Conservation (phyloP, 2,113 vertebrate species). For the Conger conger region DNA sequence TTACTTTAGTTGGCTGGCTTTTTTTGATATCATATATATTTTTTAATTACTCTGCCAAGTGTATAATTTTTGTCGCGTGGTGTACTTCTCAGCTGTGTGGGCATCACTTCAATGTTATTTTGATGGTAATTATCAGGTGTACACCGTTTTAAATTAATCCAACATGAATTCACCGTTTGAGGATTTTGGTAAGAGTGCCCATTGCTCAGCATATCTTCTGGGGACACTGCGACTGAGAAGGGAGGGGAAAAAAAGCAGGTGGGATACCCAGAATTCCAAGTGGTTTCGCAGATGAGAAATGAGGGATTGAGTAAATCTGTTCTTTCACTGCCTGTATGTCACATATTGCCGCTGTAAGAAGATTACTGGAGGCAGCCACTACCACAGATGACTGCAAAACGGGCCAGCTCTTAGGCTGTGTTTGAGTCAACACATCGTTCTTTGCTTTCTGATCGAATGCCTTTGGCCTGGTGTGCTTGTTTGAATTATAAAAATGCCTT, state of each 20-base stretch:
- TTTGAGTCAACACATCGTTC: background rate
- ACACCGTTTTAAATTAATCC: background rate
- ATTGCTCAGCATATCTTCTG: background rate
- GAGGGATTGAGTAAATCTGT: conserved; percentile 56
- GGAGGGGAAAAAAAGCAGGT: conserved; percentile 12
- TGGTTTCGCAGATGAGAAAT: conserved; percentile 45
- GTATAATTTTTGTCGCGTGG: background rate
- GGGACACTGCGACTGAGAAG: background rate
- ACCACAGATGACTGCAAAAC: conserved; percentile 12
- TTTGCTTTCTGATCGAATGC: background rate
- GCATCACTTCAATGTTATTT: background rate
- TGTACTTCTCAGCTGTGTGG: background rate
- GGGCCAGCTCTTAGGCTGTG: too few species aligned
- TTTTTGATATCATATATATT: background rate
- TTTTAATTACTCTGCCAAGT: background rate
- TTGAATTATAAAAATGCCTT: too few species aligned
- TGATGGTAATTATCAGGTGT: background rate
- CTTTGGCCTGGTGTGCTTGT: background rate
- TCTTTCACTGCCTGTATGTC: background rate
- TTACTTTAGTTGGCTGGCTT: background rate
- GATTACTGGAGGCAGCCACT: conserved; percentile 20
- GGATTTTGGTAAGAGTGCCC: background rate
- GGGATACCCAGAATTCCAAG: conserved; percentile 30
- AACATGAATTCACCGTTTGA: background rate
- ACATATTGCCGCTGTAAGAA: conserved; percentile 17